A percentile compares a stretch with the other conserved stretches of the same genome.
These are phyloP conservation scores for Hypselothyrea guttata DNA, from an alignment of 2,888 invertebrate genomes.

Conservation along the genomic window DNA sequence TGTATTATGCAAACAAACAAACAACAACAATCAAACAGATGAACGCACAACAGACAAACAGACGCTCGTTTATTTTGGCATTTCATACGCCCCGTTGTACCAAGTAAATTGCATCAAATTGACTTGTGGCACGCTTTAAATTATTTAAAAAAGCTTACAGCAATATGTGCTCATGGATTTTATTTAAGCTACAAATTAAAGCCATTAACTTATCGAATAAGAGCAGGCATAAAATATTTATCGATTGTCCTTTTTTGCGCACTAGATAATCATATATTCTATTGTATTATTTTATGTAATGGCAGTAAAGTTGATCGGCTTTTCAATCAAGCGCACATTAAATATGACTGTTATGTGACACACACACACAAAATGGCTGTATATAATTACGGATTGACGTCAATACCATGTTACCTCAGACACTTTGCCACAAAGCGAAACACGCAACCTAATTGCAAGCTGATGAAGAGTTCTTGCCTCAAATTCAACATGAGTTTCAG, in stretches of 20 bases:
- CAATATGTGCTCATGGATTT: background rate
- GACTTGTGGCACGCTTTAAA: conserved; percentile 14
- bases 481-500: background rate
- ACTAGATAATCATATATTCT: too few species aligned
- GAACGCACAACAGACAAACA: conserved; percentile 12
- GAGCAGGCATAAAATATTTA: too few species aligned
- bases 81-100: conserved; percentile 28
- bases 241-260: too few species aligned
- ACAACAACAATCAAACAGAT: conserved; percentile 21
- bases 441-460: conserved; percentile 26
- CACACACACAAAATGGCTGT: conserved; percentile 14
- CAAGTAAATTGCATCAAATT: conserved; percentile 22
- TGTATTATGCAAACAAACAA: conserved; percentile 54
- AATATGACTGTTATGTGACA: conserved; percentile 16
- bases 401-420: conserved; percentile 37
- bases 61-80: conserved; percentile 16
- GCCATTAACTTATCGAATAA: too few species aligned
- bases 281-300: background rate
- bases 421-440: conserved; percentile 14
- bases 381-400: conserved; percentile 64
- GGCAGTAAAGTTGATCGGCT: background rate
- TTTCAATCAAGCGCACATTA: conserved; percentile 10
- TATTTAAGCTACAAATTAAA: too few species aligned
- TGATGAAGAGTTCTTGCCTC: background rate
- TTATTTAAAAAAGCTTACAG: conserved; percentile 18